Conservation (phyloP, 2,113 vertebrate species). For the Cinclus mexicanus region DNA sequence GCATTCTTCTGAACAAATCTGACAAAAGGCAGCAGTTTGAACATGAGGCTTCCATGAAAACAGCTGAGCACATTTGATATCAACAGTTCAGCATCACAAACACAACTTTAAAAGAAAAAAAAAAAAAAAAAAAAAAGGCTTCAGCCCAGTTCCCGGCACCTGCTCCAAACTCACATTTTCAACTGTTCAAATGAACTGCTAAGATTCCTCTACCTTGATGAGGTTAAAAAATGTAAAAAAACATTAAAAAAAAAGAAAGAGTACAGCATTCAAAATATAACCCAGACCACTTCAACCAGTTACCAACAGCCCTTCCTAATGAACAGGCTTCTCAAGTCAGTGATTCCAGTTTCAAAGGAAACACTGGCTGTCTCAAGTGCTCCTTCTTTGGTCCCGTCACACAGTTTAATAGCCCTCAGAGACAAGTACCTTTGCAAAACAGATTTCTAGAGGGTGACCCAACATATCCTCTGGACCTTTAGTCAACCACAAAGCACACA, state of each 20-base stretch:
- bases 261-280: conserved; percentile 1
- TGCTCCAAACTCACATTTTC: background rate
- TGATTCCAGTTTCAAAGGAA: conserved; percentile 50
- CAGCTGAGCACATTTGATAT: background rate
- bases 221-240: background rate
- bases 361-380: conserved; percentile 11
- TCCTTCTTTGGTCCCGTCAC: background rate
- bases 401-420: background rate
- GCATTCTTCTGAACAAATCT: background rate
- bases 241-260: background rate
- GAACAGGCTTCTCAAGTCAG: conserved; percentile 23
- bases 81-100: background rate
- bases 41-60: background rate
- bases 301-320: conserved; percentile 15
- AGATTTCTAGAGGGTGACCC: conserved; percentile 2
- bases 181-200: background rate
- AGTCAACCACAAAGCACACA: background rate
- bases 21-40: background rate
- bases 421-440: conserved; percentile 24
- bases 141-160: background rate
- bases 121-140: background rate
- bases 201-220: background rate
- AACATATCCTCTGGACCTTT: background rate
- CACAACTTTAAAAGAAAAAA: background rate
- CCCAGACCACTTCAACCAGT: conserved; percentile 24